Conservation (phyloP, 2,797 vertebrate genomes). For the Danio aesculapii region DNA sequence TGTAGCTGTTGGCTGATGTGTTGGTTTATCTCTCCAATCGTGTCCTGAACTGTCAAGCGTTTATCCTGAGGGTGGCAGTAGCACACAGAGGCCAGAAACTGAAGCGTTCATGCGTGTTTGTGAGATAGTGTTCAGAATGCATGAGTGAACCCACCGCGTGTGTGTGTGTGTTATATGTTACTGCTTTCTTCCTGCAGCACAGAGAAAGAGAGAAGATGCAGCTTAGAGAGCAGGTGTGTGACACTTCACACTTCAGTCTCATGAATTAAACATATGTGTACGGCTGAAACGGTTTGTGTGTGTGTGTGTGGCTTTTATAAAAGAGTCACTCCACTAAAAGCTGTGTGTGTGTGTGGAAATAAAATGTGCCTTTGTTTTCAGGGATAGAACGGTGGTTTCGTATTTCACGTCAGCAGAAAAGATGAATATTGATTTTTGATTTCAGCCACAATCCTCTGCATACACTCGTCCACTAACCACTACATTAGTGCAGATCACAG, state of each 20-base stretch:
- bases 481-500: not conserved
- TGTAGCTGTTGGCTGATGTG: not conserved
- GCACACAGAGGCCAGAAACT: slow-evolving; percentile 30
- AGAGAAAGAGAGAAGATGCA: slow-evolving; percentile 30
- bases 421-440: slow-evolving; percentile 49
- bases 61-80: slow-evolving; percentile 60
- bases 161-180: slow-evolving; percentile 2
- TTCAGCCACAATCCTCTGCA: slow-evolving; percentile 2
- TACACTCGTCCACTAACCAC: not conserved
- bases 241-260: slow-evolving; percentile 40
- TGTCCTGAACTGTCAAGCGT: slow-evolving; percentile 2
- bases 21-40: slow-evolving; percentile 11
- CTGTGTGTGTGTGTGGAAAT: slow-evolving; percentile 5
- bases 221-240: slow-evolving; percentile 42
- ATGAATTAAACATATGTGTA: slow-evolving; percentile 49
- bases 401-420: slow-evolving; percentile 29
- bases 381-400: not conserved
- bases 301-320: slow-evolving; percentile 12
- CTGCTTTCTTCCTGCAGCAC: slow-evolving; percentile 11
- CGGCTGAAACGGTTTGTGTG: slow-evolving; percentile 5
- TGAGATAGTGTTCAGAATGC: slow-evolving; percentile 21
- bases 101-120: slow-evolving; percentile 21
- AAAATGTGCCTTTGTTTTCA: slow-evolving; percentile 18
- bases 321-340: slow-evolving; percentile 26
- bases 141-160: not conserved